A percentile compares a stretch with the other conserved stretches of the same genome.
phyloP scores from a whole-genome alignment of 2,113 vertebrate species.

The Rana temporaria region DNA sequence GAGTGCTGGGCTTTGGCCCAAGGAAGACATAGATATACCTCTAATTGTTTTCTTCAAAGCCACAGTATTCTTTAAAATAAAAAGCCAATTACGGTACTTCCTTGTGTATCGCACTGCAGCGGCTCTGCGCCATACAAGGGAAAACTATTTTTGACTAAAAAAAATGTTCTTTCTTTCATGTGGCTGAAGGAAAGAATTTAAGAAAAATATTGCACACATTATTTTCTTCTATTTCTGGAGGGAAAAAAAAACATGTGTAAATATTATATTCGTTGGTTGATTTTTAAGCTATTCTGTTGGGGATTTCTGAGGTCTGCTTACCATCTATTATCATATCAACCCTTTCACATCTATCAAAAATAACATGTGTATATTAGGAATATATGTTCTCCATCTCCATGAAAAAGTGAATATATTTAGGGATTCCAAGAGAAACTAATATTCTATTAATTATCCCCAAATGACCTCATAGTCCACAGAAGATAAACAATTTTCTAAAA shows the following conservation, averaged over 20 bases:
- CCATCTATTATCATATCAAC: too few relatives aligned
- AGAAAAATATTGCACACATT: not conserved
- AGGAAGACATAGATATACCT: conserved; percentile 30
- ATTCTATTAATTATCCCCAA: too few relatives aligned
- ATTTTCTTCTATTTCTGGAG: conserved; percentile 17
- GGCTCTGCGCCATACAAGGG: conserved; percentile 41
- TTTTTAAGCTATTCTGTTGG: not conserved
- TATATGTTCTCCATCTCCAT: too few relatives aligned
- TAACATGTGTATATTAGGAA: too few relatives aligned
- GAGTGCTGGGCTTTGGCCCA: not conserved
- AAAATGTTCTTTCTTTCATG: conserved; percentile 34
- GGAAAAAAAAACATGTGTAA: conserved; percentile 2
- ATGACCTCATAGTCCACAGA: too few relatives aligned
- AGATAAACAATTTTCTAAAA: too few relatives aligned
- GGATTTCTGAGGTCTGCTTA: not conserved
- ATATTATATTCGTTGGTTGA: not conserved
- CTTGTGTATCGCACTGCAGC: conserved; percentile 15
- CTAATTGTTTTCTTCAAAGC: conserved; percentile 52
- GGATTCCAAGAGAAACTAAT: too few relatives aligned
- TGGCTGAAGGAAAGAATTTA: not conserved
- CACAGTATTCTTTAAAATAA: conserved; percentile 16
- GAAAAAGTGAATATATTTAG: too few relatives aligned
- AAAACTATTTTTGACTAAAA: conserved; percentile 16
- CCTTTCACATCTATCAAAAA: too few relatives aligned
- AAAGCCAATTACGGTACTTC: conserved; percentile 35